A percentile compares a stretch with the other conserved stretches of the same genome.
phyloP scores from a whole-genome alignment of 2,888 invertebrate species.

The Pantelozetes paolii region DNA sequence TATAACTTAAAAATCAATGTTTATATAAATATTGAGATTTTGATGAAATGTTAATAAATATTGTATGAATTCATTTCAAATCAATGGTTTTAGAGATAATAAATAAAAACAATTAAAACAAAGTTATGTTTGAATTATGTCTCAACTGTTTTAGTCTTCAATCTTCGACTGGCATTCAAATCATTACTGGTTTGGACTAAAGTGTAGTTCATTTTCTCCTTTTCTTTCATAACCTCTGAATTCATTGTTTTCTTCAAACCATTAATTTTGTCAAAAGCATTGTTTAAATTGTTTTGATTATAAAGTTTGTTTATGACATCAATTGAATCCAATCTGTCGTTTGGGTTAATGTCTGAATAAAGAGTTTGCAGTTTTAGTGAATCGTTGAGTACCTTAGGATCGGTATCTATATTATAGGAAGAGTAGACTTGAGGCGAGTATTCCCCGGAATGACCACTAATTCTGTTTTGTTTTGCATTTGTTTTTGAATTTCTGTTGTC shows the following conservation, averaged over 20 bases:
- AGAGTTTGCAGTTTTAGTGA: slow-evolving; percentile 8
- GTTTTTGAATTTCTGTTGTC: slow-evolving; percentile 22
- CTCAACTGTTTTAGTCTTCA: neutral
- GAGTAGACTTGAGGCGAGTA: slow-evolving; percentile 23
- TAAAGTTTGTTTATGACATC: slow-evolving; percentile 13
- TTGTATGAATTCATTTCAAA: neutral
- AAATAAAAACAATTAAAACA: neutral
- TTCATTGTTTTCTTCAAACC: neutral
- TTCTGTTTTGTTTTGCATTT: neutral
- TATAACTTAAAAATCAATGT: no score
- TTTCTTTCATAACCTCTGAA: slow-evolving; percentile 12
- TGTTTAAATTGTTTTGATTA: slow-evolving; percentile 20
- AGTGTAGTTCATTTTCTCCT: slow-evolving; percentile 10
- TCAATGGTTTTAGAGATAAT: neutral
- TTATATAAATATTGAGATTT: no score
- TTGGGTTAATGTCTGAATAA: neutral
- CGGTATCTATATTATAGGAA: neutral
- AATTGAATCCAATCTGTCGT: slow-evolving; percentile 3
- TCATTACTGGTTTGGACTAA: neutral
- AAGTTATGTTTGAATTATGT: neutral
- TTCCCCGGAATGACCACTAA: neutral
- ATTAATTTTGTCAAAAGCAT: slow-evolving; percentile 16
- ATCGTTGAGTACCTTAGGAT: slow-evolving; percentile 15
- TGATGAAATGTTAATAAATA: no score
- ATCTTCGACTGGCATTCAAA: neutral